Evolutionary conservation across 2,797 vertebrate genomes (phyloP).

Genomic region (Hypotaenidia philippensis): DNA sequence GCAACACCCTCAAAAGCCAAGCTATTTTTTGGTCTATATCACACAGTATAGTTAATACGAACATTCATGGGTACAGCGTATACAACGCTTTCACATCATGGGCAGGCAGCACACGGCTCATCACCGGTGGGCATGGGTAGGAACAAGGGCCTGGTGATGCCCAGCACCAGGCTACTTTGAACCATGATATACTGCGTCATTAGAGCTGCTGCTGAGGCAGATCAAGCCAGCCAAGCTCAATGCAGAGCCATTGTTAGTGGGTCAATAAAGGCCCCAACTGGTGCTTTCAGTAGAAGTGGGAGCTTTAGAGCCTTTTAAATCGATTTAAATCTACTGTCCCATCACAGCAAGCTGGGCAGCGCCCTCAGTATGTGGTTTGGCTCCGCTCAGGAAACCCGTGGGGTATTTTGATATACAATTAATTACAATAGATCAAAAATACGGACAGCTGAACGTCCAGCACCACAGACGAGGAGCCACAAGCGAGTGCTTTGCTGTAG

Average conservation of each 20-base stretch:
- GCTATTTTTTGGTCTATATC: background rate
- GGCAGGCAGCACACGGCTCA: background rate
- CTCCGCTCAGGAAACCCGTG: fast-evolving
- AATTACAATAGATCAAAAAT: fast-evolving
- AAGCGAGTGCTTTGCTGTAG: fast-evolving
- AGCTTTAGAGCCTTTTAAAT: background rate
- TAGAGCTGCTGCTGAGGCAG: background rate
- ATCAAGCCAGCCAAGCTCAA: background rate
- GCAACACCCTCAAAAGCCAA: background rate
- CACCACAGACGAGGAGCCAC: background rate
- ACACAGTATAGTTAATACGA: background rate
- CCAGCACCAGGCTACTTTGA: background rate
- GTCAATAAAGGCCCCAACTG: fast-evolving
- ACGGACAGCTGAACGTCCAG: fast-evolving
- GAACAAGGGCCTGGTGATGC: background rate
- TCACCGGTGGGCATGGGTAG: background rate
- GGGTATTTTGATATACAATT: background rate
- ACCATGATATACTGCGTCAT: background rate
- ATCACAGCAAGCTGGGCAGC: background rate
- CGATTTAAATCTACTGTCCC: background rate
- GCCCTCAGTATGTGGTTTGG: background rate
- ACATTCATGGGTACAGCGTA: background rate
- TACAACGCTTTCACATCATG: background rate
- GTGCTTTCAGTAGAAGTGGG: background rate
- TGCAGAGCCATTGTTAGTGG: fast-evolving